Evolutionary conservation across 1,140 invertebrate genomes (phyloP).

Genomic region (Hycleus cichorii): DNA sequence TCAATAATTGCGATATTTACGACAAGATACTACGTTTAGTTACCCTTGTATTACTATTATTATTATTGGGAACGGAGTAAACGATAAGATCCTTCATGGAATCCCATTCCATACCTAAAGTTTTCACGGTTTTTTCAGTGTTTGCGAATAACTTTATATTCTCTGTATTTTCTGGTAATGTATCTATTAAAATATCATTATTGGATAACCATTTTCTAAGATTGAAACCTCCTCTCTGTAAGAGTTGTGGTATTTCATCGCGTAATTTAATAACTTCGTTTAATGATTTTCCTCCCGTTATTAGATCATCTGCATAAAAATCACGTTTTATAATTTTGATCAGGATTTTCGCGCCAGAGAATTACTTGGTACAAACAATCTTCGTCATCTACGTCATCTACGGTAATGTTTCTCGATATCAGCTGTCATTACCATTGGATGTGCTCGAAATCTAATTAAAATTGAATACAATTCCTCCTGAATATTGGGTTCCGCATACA

Average conservation of each 20-base stretch:
- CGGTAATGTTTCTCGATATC: conserved; percentile 41
- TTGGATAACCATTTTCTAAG: conserved; percentile 37
- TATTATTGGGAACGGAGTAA: background rate
- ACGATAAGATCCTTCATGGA: background rate
- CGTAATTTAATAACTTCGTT: conserved; percentile 10
- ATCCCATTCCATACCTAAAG: conserved; percentile 16
- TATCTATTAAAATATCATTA: background rate
- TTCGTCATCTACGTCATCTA: conserved; percentile 31
- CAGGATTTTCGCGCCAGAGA: conserved; percentile 35
- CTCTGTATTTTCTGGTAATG: background rate
- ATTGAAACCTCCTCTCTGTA: conserved; percentile 23
- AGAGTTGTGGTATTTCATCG: conserved; percentile 3
- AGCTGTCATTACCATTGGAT: conserved; percentile 25
- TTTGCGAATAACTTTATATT: background rate
- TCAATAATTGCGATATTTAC: conserved; percentile 20
- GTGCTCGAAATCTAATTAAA: conserved; percentile 35
- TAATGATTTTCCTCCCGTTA: conserved; percentile 26
- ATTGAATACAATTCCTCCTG: conserved; percentile 35
- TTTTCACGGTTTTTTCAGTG: conserved; percentile 9
- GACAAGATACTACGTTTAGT: conserved; percentile 21
- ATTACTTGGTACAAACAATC: conserved; percentile 40
- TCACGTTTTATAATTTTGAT: conserved; percentile 19
- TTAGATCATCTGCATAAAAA: conserved; percentile 41
- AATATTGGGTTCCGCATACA: conserved; percentile 26
- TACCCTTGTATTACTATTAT: background rate